Percentiles rank a stretch among this genome's conserved stretches.
Conservation (phyloP, 2,113 vertebrate species). For the Vimba vimba region DNA sequence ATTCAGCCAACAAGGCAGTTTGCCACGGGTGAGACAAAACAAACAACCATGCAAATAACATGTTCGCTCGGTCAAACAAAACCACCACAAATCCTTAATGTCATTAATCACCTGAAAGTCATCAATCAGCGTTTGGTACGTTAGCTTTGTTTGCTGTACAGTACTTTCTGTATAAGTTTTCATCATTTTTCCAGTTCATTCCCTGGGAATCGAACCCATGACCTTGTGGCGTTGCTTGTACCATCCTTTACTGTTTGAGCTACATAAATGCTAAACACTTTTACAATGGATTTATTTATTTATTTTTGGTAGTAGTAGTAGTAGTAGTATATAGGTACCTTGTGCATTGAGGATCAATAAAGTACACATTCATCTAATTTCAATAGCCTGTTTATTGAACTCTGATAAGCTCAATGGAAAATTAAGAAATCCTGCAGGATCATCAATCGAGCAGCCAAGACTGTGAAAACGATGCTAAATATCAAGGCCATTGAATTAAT, state of each 20-base stretch:
- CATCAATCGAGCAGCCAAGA: conserved; percentile 4
- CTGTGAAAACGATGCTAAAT: background rate
- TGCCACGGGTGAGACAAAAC: conserved; percentile 25
- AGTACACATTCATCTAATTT: background rate
- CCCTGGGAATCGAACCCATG: background rate
- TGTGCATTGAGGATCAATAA: background rate
- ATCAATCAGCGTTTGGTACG: background rate
- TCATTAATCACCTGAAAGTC: conserved; percentile 13
- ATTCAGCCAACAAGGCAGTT: conserved; percentile 26
- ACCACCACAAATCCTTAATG: background rate
- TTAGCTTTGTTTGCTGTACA: background rate
- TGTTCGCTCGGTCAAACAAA: background rate
- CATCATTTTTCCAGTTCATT: background rate
- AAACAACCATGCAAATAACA: conserved; percentile 31
- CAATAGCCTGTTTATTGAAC: background rate
- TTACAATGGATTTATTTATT: background rate
- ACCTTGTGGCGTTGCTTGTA: background rate
- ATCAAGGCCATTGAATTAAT: background rate
- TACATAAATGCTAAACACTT: no score
- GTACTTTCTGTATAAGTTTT: background rate
- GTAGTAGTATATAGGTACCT: background rate
- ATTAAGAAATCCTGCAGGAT: background rate
- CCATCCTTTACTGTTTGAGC: no score
- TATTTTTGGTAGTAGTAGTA: background rate
- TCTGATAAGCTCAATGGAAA: background rate